Conservation (phyloP, 2,797 vertebrate genomes). For the Xenops minutus region DNA sequence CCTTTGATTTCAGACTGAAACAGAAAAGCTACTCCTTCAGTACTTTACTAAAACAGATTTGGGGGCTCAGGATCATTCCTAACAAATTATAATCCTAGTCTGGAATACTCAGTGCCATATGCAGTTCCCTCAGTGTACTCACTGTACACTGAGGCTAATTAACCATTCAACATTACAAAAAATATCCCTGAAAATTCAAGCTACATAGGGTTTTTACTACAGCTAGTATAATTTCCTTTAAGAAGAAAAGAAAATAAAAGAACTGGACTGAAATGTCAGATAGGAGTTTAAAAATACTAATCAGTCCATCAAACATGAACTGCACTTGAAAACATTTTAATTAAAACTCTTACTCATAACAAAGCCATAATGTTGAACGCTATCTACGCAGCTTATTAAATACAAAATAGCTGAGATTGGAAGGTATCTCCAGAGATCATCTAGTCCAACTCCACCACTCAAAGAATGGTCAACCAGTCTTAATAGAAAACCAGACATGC, state of each 20-base stretch:
- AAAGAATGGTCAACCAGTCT: not conserved
- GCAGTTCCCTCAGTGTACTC: not conserved
- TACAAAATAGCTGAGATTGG: not conserved
- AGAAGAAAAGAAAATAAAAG: not conserved
- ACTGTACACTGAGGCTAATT: not conserved
- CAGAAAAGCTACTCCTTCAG: not conserved
- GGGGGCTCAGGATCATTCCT: not conserved
- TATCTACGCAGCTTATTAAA: not conserved
- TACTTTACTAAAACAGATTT: not conserved
- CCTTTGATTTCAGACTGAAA: not conserved
- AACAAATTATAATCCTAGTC: not conserved
- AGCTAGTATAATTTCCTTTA: not conserved
- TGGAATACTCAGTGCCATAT: not conserved
- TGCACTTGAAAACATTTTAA: not conserved
- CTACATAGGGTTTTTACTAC: not conserved
- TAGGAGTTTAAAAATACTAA: not conserved
- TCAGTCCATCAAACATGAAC: not conserved
- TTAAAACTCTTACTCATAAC: not conserved
- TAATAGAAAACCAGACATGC: slow-evolving; percentile 11
- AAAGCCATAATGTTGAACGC: not conserved
- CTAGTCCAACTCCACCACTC: not conserved
- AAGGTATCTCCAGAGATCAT: not conserved
- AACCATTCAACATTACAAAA: not conserved
- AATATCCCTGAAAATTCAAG: not conserved
- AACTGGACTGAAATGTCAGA: not conserved